Evolutionary conservation across 2,888 invertebrate species (phyloP), one percentile per base, ranked within the genome.

Genomic region (Noctua comes): DNA sequence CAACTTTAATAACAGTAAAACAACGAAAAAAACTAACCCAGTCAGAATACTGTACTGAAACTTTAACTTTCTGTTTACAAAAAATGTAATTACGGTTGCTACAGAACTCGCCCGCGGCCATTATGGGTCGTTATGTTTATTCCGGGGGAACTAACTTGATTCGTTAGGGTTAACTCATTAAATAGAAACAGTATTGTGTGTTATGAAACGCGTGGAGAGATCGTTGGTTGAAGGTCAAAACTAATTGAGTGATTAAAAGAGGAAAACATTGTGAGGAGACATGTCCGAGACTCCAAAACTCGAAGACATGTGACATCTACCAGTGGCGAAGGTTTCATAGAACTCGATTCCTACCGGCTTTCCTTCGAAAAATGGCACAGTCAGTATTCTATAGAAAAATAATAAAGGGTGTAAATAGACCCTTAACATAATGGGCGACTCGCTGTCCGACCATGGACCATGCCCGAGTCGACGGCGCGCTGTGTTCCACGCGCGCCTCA

Each of bases 41-140:
- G 21, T 36, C 10, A 46, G n/a, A 66, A 76, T 27, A 46, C 46
- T 46, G 36, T 16, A 48, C 46, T 6, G 7, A 66, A 68, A 77
- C 18, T 51, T 16, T n/a, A n/a, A 48, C 36, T 59, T 40, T 40
- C 24, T 79, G 13, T 68, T 68, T 31, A 68, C 18, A 57, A 64
- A 79, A 59, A 68, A 79, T 4, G 6, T 62, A 68, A 79, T 77
- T 43, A 70, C 62, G 18, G 21, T 62, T 64, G 36, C 16, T 46
- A 80, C 36, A n/a, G 31, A 80, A 80, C 10, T 46, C 36, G 46
- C 36, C 31, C 1, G 46, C 31, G 36, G 70, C 43, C 1, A 11
- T 78, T 40, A 59, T 68, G 27, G 62, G n/a, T 43, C 24, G 70
- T 31, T 31, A 54, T 70, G 13, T 80, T 80, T 43, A 54, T 70